Evolutionary conservation across 2,888 invertebrate species (phyloP).

Genomic region (Melanotus villosus): DNA sequence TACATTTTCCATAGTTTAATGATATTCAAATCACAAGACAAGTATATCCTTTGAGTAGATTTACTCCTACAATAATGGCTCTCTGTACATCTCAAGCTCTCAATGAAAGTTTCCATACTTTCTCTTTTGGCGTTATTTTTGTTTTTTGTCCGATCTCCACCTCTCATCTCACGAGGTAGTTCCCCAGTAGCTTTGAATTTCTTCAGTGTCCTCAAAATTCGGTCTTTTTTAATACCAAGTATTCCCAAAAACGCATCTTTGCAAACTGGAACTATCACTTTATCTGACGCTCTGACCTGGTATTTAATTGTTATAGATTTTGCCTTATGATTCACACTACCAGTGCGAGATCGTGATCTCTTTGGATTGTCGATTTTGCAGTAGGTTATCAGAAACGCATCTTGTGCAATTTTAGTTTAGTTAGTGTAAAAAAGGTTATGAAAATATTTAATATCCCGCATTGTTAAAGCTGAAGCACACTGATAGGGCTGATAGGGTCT

Average conservation of each 20-base stretch:
- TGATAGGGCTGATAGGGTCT: too few species aligned
- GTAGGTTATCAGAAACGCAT: too few species aligned
- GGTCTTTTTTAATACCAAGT: neutral
- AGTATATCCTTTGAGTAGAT: neutral
- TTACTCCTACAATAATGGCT: too few species aligned
- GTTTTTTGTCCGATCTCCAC: slow-evolving; percentile 2
- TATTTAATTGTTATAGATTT: neutral
- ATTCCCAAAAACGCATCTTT: neutral
- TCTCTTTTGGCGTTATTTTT: slow-evolving; percentile 5
- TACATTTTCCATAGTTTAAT: too few species aligned
- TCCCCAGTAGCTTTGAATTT: too few species aligned
- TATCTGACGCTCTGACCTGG: neutral
- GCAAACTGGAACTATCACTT: neutral
- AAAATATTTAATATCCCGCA: neutral
- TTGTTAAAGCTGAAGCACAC: neutral
- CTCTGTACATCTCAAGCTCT: neutral
- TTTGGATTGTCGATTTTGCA: neutral
- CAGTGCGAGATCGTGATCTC: neutral
- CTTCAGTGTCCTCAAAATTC: neutral
- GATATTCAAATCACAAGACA: slow-evolving; percentile 2
- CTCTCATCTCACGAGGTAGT: neutral
- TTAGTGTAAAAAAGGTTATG: neutral
- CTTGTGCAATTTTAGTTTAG: too few species aligned
- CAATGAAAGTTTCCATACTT: neutral
- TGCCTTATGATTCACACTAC: neutral